A percentile compares a stretch with the other conserved stretches of the same genome.
Evolutionary conservation across 2,888 invertebrate genomes (phyloP).

Genomic region (Orthonevra nobilis): DNA sequence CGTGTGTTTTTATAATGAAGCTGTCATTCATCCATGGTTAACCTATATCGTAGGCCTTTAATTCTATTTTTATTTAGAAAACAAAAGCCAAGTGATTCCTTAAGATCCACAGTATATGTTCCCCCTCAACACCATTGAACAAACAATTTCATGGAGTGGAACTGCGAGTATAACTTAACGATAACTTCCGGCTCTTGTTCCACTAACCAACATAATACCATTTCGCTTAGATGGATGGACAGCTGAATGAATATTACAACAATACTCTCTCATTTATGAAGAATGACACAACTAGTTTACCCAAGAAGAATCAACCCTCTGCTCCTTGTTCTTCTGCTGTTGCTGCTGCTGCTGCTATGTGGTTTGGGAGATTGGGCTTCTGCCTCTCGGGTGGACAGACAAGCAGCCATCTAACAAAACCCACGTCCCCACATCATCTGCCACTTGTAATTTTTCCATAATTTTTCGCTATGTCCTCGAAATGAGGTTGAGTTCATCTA

Average conservation of each 20-base stretch:
- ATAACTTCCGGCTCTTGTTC: constrained; percentile 36
- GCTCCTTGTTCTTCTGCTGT: no score
- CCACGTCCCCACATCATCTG: constrained; percentile 54
- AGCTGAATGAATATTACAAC: constrained; percentile 65
- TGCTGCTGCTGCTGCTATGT: no score
- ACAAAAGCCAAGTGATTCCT: constrained; percentile 1
- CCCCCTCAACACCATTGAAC: neutral
- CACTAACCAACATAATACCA: constrained; percentile 55
- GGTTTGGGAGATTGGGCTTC: no score
- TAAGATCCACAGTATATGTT: no score
- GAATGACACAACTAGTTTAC: constrained; percentile 37
- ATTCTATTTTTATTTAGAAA: no score
- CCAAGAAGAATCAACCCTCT: constrained; percentile 12
- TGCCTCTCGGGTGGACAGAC: neutral
- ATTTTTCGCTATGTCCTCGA: constrained; percentile 65
- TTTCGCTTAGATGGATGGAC: constrained; percentile 52
- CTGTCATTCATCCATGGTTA: no score
- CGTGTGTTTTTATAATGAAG: no score
- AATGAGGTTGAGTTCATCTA: constrained; percentile 65
- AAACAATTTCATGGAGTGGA: neutral
- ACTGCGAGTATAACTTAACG: neutral
- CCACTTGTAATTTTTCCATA: constrained; percentile 66
- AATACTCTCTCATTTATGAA: constrained; percentile 44
- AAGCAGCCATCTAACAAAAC: constrained; percentile 26
- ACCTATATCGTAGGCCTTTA: no score